These are phyloP conservation scores for Agelastica alni DNA, from an alignment of 2,888 invertebrate species.

Conservation along the genomic window DNA sequence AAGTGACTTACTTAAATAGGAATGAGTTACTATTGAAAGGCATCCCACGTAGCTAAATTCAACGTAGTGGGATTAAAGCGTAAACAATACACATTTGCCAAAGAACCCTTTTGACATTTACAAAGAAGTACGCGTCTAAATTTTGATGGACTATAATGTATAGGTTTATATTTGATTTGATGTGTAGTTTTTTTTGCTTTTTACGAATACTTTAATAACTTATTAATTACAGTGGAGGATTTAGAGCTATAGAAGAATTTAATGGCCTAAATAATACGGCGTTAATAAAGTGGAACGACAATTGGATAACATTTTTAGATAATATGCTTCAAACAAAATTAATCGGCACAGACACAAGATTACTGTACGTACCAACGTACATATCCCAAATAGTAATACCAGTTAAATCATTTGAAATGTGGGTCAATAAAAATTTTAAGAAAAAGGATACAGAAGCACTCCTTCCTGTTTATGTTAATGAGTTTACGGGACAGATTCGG, in stretches of 20 bases:
- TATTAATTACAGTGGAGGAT: conserved; percentile 36
- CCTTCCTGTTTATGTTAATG: conserved; percentile 53
- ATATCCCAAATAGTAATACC: conserved; percentile 60
- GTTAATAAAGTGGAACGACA: conserved; percentile 51
- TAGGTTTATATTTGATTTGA: too few relatives aligned
- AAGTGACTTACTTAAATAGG: too few relatives aligned
- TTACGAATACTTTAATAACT: too few relatives aligned
- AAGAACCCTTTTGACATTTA: too few relatives aligned
- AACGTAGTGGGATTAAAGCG: too few relatives aligned
- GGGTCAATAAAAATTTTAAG: conserved; percentile 16
- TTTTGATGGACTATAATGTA: too few relatives aligned
- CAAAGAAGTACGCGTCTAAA: too few relatives aligned
- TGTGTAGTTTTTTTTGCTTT: too few relatives aligned
- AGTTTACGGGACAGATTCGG: too few relatives aligned
- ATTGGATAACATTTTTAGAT: conserved; percentile 89
- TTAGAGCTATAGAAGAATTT: conserved; percentile 40
- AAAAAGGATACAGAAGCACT: conserved; percentile 31
- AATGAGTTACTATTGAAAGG: too few relatives aligned
- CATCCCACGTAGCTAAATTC: too few relatives aligned
- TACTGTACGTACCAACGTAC: conserved; percentile 70
- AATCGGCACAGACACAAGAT: conserved; percentile 67
- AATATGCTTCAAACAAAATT: conserved; percentile 80
- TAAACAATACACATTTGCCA: too few relatives aligned
- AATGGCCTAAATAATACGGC: conserved; percentile 34
- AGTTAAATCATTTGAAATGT: conserved; percentile 49